phyloP scores from a whole-genome alignment of 2,888 invertebrate genomes.

The Dichetophora obliterata region DNA sequence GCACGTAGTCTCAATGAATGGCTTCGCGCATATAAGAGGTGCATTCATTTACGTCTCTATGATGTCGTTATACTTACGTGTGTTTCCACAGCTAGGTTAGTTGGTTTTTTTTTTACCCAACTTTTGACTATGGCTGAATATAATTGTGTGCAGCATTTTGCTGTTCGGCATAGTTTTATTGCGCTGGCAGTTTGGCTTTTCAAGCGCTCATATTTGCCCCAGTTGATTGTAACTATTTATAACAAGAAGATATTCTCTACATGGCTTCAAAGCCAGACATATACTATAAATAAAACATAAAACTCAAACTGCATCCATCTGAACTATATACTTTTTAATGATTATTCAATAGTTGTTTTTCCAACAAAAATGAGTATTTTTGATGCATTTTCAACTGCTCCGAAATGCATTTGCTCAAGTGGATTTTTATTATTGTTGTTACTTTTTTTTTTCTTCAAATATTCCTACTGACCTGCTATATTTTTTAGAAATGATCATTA shows the following conservation, averaged over 20 bases:
- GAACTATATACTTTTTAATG: background rate
- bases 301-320: background rate
- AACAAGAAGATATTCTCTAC: conserved; percentile 21
- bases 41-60: conserved; percentile 6
- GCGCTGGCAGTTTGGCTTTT: background rate
- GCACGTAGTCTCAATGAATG: background rate
- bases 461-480: too few species aligned
- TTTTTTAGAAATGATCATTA: too few species aligned
- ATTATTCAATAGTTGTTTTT: background rate
- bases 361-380: background rate
- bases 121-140: background rate
- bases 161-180: background rate
- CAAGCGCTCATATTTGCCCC: background rate
- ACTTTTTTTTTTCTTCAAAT: background rate
- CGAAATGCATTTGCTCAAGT: background rate
- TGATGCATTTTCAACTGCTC: background rate
- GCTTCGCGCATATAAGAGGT: background rate
- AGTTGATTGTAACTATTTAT: conserved; percentile 20
- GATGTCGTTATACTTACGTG: background rate
- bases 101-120: background rate
- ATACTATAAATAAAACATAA: background rate
- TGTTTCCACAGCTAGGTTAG: background rate
- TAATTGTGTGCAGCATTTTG: conserved; percentile 11
- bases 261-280: background rate
- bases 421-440: background rate